Evolutionary conservation across 2,113 vertebrate species (phyloP).

Genomic region (Tiliqua scincoides): DNA sequence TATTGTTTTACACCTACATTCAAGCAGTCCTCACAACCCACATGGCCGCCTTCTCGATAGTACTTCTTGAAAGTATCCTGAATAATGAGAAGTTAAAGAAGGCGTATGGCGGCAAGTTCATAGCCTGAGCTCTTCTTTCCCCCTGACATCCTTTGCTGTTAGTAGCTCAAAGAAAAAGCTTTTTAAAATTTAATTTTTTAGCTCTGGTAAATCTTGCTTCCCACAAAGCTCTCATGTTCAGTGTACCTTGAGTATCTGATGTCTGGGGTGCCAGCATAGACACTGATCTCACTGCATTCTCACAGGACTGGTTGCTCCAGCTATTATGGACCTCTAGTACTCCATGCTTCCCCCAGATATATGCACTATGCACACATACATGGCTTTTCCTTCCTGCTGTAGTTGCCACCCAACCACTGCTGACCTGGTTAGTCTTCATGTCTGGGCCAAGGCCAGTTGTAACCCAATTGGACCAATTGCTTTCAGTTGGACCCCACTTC

Average conservation of each 20-base stretch:
- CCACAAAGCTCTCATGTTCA: background rate
- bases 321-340: too few species aligned
- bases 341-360: background rate
- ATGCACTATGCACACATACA: background rate
- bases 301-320: too few species aligned
- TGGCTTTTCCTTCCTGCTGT: too few species aligned
- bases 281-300: background rate
- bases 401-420: too few species aligned
- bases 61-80: background rate
- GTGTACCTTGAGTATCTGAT: background rate
- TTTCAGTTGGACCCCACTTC: too few species aligned
- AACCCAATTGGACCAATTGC: too few species aligned
- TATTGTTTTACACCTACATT: background rate
- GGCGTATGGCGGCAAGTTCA: background rate
- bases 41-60: background rate
- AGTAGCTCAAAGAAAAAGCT: background rate
- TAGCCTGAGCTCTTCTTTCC: background rate
- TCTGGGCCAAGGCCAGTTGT: too few species aligned
- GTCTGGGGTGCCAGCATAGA: background rate
- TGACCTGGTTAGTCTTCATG: too few species aligned
- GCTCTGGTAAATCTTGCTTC: background rate
- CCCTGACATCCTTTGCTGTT: background rate
- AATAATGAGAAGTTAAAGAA: background rate
- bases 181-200: background rate
- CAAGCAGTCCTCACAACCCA: background rate